A percentile compares a stretch with the other conserved stretches of the same genome.
Conservation (phyloP, 2,113 vertebrate genomes). For the Megaceryle torquata region DNA sequence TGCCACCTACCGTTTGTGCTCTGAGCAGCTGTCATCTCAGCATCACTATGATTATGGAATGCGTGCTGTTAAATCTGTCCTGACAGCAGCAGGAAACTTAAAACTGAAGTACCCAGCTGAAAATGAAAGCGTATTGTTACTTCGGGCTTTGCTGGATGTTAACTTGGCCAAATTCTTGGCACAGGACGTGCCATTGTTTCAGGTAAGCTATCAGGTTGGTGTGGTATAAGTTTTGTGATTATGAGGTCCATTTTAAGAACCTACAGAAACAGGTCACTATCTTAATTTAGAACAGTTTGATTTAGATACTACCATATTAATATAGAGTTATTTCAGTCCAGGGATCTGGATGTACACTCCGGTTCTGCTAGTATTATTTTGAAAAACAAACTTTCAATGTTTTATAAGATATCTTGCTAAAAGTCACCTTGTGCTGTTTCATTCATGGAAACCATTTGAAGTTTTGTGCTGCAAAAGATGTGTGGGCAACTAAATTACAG, state of each 20-base stretch:
- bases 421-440: background rate
- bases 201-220: constrained; percentile 68
- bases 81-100: constrained; percentile 91
- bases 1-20: constrained; percentile 93
- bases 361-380: background rate
- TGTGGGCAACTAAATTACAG: background rate
- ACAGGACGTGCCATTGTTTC: constrained; percentile 91
- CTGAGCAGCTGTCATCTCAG: constrained; percentile 92
- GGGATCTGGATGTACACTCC: background rate
- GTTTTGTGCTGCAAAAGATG: background rate
- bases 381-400: background rate
- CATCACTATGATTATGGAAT: constrained; percentile 94
- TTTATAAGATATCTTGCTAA: background rate
- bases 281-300: background rate
- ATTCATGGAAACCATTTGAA: background rate
- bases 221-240: background rate
- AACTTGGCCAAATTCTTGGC: constrained; percentile 93
- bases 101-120: constrained; percentile 89
- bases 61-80: constrained; percentile 92
- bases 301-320: background rate
- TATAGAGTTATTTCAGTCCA: background rate
- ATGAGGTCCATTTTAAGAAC: background rate
- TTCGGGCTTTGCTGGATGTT: constrained; percentile 87
- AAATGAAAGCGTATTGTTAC: constrained; percentile 84
- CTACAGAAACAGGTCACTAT: background rate